Conservation (phyloP, 1,140 invertebrate species). For the Hyphantria cunea region DNA sequence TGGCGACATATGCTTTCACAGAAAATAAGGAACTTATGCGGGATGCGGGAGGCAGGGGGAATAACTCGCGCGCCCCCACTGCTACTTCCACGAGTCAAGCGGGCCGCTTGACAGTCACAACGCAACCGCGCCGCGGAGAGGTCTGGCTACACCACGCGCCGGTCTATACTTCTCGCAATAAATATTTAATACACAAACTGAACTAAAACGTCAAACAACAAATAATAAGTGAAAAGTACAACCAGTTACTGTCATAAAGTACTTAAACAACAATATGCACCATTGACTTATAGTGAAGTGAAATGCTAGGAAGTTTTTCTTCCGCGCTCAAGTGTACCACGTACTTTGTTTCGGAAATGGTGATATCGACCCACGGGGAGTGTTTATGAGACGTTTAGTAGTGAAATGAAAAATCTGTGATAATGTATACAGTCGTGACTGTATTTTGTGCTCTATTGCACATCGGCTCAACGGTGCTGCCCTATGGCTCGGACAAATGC, state of each 20-base stretch:
- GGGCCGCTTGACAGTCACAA: conserved; percentile 70
- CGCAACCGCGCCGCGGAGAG: conserved; percentile 63
- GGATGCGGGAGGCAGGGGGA: conserved; percentile 47
- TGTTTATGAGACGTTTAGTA: conserved; percentile 78
- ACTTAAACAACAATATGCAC: conserved; percentile 36
- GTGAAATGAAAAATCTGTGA: conserved; percentile 79
- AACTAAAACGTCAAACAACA: conserved; percentile 49
- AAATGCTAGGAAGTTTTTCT: conserved; percentile 75
- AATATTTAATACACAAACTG: conserved; percentile 74
- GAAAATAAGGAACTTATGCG: conserved; percentile 56
- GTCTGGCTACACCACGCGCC: conserved; percentile 50
- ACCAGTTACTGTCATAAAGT: conserved; percentile 36
- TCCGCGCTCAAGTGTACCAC: conserved; percentile 61
- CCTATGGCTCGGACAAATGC: conserved; percentile 70
- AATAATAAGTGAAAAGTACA: conserved; percentile 48
- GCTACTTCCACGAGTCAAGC: conserved; percentile 67
- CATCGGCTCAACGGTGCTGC: conserved; percentile 58
- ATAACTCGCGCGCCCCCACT: conserved; percentile 64
- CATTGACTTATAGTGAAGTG: conserved; percentile 64
- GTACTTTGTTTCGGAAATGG: conserved; percentile 81
- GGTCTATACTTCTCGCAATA: conserved; percentile 60
- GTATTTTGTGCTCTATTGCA: conserved; percentile 70
- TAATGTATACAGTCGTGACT: conserved; percentile 68
- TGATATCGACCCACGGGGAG: conserved; percentile 79
- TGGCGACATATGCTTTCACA: conserved; percentile 47